Evolutionary conservation across 2,113 vertebrate species (phyloP).

Genomic region (Pyrgilauda ruficollis): DNA sequence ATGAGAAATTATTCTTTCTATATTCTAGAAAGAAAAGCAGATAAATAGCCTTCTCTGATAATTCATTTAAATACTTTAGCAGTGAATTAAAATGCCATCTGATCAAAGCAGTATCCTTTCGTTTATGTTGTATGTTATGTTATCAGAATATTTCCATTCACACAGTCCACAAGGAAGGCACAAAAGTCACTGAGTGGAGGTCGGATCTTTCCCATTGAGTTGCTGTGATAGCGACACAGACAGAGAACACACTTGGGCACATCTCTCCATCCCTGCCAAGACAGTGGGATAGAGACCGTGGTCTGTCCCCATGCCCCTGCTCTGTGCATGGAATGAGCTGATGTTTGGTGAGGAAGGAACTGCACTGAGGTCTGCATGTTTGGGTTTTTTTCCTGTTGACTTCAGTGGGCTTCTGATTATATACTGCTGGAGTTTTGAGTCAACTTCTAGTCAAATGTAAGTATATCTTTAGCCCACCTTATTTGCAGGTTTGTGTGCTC

Average conservation of each 20-base stretch:
- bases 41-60: not conserved
- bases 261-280: not conserved
- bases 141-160: not conserved
- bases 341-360: not conserved
- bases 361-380: not conserved
- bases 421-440: not conserved
- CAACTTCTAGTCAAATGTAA: not conserved
- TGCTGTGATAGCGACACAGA: not conserved
- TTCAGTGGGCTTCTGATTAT: not conserved
- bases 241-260: not conserved
- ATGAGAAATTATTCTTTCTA: not conserved
- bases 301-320: rapidly evolving
- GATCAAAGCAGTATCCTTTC: not conserved
- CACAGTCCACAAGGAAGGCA: not conserved
- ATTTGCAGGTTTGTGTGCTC: not conserved
- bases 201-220: rapidly evolving
- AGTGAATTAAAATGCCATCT: not conserved
- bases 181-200: not conserved
- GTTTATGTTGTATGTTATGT: not conserved
- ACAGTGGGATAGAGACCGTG: not conserved
- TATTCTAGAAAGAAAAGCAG: conserved; percentile 3
- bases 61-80: conserved; percentile 2
- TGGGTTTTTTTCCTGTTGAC: not conserved
- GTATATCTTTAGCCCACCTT: not conserved
- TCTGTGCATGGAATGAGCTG: not conserved